phyloP scores from a whole-genome alignment of 1,140 invertebrate species.

The Halyomorpha halys region DNA sequence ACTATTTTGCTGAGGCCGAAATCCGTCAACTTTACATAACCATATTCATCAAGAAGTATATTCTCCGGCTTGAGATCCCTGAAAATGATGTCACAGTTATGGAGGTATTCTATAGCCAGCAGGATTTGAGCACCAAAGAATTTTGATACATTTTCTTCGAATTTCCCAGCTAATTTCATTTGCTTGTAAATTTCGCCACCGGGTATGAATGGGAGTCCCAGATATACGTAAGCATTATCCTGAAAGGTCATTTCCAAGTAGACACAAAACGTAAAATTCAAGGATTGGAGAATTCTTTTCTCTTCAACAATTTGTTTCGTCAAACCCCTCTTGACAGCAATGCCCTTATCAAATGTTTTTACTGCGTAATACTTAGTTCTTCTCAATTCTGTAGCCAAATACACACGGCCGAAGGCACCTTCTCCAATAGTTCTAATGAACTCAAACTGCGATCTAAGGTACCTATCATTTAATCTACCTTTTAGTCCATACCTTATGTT shows the following conservation, averaged over 20 bases:
- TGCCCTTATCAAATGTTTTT: conserved; percentile 82
- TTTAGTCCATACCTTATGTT: too few species aligned
- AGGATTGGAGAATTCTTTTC: conserved; percentile 67
- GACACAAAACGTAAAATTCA: conserved; percentile 77
- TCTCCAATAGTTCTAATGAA: conserved; percentile 68
- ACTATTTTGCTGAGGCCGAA: conserved; percentile 28
- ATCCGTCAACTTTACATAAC: conserved; percentile 46
- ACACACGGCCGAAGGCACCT: conserved; percentile 80
- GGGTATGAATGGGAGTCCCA: conserved; percentile 65
- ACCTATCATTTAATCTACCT: conserved; percentile 48
- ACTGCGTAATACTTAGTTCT: conserved; percentile 66
- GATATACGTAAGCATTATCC: conserved; percentile 74
- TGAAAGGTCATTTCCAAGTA: conserved; percentile 74
- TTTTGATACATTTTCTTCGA: conserved; percentile 66
- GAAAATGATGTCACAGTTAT: conserved; percentile 79
- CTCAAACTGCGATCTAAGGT: conserved; percentile 36
- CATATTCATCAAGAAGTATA: conserved; percentile 69
- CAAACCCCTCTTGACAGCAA: conserved; percentile 76
- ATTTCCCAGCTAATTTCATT: conserved; percentile 48
- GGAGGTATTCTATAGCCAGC: conserved; percentile 86
- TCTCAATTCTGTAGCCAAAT: conserved; percentile 59
- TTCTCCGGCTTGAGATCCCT: conserved; percentile 95
- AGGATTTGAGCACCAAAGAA: conserved; percentile 92
- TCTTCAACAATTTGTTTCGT: conserved; percentile 75
- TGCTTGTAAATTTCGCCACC: conserved; percentile 79